Percentiles rank a stretch among this genome's conserved stretches.
Evolutionary conservation across 2,113 vertebrate species (phyloP).

Genomic region (Sprattus sprattus): DNA sequence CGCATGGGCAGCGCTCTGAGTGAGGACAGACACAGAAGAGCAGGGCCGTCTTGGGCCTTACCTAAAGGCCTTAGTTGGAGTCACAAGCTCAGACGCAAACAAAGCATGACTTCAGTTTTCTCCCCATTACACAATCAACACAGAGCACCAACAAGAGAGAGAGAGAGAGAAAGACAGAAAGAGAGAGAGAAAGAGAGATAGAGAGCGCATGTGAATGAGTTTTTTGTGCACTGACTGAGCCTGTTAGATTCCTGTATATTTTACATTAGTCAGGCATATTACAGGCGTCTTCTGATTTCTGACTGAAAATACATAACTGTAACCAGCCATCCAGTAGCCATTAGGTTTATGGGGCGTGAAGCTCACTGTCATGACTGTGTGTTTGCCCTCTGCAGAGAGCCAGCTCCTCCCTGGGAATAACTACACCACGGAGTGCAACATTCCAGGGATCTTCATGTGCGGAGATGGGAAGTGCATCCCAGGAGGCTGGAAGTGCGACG

Average conservation of each 20-base stretch:
- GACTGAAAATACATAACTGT: background rate
- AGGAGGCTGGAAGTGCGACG: conserved; percentile 89
- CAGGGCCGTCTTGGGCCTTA: background rate
- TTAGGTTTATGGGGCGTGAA: background rate
- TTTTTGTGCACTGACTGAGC: too few species aligned
- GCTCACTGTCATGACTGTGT: background rate
- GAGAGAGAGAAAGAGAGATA: background rate
- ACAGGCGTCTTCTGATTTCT: too few species aligned
- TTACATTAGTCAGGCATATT: background rate
- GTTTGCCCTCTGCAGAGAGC: conserved; percentile 73
- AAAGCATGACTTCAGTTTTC: background rate
- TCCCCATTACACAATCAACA: background rate
- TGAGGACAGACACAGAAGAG: background rate
- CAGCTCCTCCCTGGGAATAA: conserved; percentile 94
- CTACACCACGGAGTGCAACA: conserved; percentile 94
- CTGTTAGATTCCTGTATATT: too few species aligned
- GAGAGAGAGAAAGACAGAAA: background rate
- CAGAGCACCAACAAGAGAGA: background rate
- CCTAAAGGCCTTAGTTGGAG: background rate
- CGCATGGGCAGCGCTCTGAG: background rate
- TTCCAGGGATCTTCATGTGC: conserved; percentile 96
- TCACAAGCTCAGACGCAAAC: background rate
- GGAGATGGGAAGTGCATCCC: conserved; percentile 90
- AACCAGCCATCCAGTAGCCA: background rate
- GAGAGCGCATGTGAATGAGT: background rate